Conservation (phyloP, 2,797 vertebrate genomes). For the Tenualosa ilisha region DNA sequence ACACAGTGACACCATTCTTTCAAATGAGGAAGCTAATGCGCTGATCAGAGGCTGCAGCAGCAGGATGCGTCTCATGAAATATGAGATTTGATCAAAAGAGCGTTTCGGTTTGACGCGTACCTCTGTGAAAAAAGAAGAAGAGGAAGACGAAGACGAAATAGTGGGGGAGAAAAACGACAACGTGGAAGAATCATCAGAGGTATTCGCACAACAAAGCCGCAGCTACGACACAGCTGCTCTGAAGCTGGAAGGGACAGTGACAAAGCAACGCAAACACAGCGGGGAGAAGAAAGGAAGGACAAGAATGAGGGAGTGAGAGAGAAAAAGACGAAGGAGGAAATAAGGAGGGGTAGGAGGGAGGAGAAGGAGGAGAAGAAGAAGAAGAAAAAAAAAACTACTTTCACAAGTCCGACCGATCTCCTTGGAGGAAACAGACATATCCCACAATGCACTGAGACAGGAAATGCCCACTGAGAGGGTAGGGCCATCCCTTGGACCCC, state of each 20-base stretch:
- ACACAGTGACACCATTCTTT: conserved; percentile 82
- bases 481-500: conserved; percentile 72
- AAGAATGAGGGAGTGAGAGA: conserved; percentile 14
- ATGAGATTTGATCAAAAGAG: conserved; percentile 79
- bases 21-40: conserved; percentile 76
- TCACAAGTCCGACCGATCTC: conserved; percentile 70
- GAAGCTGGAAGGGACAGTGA: conserved; percentile 59
- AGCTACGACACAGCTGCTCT: conserved; percentile 64
- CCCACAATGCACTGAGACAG: conserved; percentile 75
- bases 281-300: conserved; percentile 1
- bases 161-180: background rate
- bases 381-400: conserved; percentile 63
- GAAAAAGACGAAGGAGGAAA: conserved; percentile 31
- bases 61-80: conserved; percentile 72
- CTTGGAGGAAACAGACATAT: conserved; percentile 72
- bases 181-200: conserved; percentile 67
- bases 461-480: conserved; percentile 76
- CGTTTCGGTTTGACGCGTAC: conserved; percentile 72
- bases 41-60: conserved; percentile 72
- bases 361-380: conserved; percentile 55
- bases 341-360: conserved; percentile 44
- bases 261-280: conserved; percentile 70
- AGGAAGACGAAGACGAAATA: background rate
- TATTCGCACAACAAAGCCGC: conserved; percentile 67
- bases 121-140: conserved; percentile 52